Percentiles rank a stretch among this genome's conserved stretches.
These are phyloP conservation scores for Scylla paramamosain DNA, from an alignment of 1,140 invertebrate species.

Conservation along the genomic window DNA sequence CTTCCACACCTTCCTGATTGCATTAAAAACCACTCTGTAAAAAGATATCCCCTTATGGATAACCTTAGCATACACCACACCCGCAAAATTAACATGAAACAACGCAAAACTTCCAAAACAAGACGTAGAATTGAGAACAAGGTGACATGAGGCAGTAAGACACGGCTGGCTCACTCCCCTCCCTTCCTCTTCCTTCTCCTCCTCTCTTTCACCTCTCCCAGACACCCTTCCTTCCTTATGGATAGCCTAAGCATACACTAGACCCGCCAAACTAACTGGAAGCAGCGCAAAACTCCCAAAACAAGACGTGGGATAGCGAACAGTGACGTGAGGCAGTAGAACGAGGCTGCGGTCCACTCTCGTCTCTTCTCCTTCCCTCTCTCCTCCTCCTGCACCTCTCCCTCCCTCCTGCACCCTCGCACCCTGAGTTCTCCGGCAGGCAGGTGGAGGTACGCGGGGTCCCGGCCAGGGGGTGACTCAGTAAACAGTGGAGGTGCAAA, in stretches of 20 bases:
- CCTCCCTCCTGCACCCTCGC: not conserved
- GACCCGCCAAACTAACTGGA: no score
- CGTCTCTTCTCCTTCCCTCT: not conserved
- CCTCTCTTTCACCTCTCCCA: not conserved
- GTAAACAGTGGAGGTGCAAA: constrained; percentile 34
- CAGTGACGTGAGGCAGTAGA: not conserved
- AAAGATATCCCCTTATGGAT: no score
- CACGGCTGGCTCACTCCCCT: not conserved
- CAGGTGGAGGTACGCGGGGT: not conserved
- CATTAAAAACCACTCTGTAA: no score
- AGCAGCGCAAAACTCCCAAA: not conserved
- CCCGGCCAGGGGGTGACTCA: constrained; percentile 39
- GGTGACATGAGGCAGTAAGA: not conserved
- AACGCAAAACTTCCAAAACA: not conserved
- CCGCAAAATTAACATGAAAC: not conserved
- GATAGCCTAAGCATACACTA: no score
- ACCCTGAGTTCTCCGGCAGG: not conserved
- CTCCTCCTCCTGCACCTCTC: not conserved
- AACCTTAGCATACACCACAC: no score
- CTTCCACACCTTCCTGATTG: no score
- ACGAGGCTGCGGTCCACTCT: not conserved
- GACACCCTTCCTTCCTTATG: no score
- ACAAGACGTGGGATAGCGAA: not conserved
- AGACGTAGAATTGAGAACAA: not conserved
- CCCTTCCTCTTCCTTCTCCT: not conserved